Evolutionary conservation across 2,888 invertebrate species (phyloP), one percentile per base, ranked within the genome.

Genomic region (Agriotes lineatus): DNA sequence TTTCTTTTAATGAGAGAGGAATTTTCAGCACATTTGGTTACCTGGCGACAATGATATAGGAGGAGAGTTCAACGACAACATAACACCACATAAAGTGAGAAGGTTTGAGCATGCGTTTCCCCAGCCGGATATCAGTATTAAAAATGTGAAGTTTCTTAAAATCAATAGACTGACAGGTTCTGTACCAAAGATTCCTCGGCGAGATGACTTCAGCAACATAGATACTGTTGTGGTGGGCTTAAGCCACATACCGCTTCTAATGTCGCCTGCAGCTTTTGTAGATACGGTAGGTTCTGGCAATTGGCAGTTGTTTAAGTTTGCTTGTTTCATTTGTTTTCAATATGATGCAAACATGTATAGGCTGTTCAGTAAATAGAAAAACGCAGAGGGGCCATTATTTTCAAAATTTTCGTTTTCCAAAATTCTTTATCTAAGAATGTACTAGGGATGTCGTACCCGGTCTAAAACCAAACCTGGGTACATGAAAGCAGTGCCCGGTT

Each of bases 21-120:
- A 42, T 42, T 42, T 42, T 42, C 83, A 93, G 93, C 89, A 89
- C 84, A 87, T 98, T 59, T 96, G 93, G 88, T 84, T 98, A 71
- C 95, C 97, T 16, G 99, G 99, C 3, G 99, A 99, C 82, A 99
- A 99, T 84, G 99, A 99, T 81, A 95, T 99, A 67, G 99, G 98
- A 5, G 98, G 99, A 10, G 98, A 99, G 85, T 91, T 85, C 57
- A 79, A 88, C 69, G 91, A 93, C 77, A 88, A 89, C 37, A 89
- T 95, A 42, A 90, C 89, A 18, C 84, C 85, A 48, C 83, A 88
- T n/a, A 95, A 94, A 85, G 81, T 93, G 4, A 83, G 86, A 12
- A 89, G 93, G 77, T 96, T 95, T 81, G 88, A 91, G 67, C 86
- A 89, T 74, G 89, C 91, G 72, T 96, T 96, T 81, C 87, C 88